A percentile compares a stretch with the other conserved stretches of the same genome.
Evolutionary conservation across 2,888 invertebrate genomes (phyloP).

Genomic region (Drosophila diplacantha): DNA sequence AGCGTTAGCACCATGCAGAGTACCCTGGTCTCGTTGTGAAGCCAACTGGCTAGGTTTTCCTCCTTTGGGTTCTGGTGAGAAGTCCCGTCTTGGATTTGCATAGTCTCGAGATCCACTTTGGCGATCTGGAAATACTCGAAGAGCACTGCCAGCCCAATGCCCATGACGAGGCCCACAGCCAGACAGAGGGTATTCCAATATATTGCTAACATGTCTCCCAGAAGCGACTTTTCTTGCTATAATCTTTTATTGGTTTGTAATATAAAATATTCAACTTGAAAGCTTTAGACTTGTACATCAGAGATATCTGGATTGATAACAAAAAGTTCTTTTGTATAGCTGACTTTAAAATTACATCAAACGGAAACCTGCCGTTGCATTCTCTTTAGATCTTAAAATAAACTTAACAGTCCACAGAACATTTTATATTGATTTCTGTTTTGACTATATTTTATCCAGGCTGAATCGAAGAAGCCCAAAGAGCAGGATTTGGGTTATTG

Average conservation of each 20-base stretch:
- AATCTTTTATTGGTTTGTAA: not conserved
- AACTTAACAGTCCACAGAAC: no score
- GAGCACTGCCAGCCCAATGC: not conserved
- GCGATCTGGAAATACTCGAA: not conserved
- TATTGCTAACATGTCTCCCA: not conserved
- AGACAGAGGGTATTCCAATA: not conserved
- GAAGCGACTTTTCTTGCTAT: not conserved
- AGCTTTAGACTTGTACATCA: not conserved
- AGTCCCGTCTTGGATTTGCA: not conserved
- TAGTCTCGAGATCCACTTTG: not conserved
- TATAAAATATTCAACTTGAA: not conserved
- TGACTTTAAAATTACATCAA: not conserved
- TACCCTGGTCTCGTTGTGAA: not conserved
- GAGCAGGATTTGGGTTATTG: slow-evolving; percentile 4
- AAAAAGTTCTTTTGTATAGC: not conserved
- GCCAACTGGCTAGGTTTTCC: not conserved
- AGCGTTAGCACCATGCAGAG: slow-evolving; percentile 96
- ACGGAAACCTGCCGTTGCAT: slow-evolving; percentile 4
- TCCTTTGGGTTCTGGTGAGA: not conserved
- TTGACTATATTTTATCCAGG: not conserved
- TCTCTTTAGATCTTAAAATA: not conserved
- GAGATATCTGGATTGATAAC: not conserved
- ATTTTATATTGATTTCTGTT: not conserved
- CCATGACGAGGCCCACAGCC: not conserved
- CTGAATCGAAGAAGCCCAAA: not conserved